Percentiles rank a stretch among this genome's conserved stretches.
These are phyloP conservation scores for Nannoperca australis DNA, from an alignment of 2,797 vertebrate species.

Conservation along the genomic window DNA sequence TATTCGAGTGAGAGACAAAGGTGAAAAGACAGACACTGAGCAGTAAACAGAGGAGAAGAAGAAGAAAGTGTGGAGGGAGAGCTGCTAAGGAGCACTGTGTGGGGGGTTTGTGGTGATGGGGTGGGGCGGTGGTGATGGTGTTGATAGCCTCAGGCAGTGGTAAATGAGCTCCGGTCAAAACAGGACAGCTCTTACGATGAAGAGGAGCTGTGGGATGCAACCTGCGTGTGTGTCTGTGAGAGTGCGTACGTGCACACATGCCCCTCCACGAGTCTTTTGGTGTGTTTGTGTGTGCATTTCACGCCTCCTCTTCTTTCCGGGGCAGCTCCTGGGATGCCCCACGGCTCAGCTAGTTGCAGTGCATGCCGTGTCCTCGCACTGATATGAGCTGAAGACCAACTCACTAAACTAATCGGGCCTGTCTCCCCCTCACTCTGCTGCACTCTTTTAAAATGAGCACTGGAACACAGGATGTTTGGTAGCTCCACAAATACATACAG, in stretches of 20 bases:
- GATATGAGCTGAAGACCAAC: slow-evolving; percentile 33
- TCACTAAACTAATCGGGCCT: slow-evolving; percentile 30
- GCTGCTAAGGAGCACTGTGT: slow-evolving; percentile 39
- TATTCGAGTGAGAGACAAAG: slow-evolving; percentile 22
- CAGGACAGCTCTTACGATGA: slow-evolving; percentile 51
- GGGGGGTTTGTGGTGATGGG: background rate
- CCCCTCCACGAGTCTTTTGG: background rate
- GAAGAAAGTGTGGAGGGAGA: slow-evolving; percentile 22
- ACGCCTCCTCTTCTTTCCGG: slow-evolving; percentile 16
- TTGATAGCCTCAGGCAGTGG: slow-evolving; percentile 56
- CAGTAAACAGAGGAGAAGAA: slow-evolving; percentile 33
- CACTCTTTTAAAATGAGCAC: slow-evolving; percentile 19
- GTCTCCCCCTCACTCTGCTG: slow-evolving; percentile 1
- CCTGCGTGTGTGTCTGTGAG: slow-evolving; percentile 9
- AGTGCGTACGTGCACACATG: background rate
- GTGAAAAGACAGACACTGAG: slow-evolving; percentile 6
- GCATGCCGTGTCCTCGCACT: slow-evolving; percentile 21
- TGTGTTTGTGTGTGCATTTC: slow-evolving; percentile 37
- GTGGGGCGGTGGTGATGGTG: background rate
- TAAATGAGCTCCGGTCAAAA: slow-evolving; percentile 70
- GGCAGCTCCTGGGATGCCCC: slow-evolving; percentile 31
- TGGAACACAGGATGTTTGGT: slow-evolving; percentile 1
- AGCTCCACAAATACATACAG: background rate
- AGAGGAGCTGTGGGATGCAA: slow-evolving; percentile 43
- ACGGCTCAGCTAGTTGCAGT: slow-evolving; percentile 35